Evolutionary conservation across 1,140 invertebrate species (phyloP).

Genomic region (Cephus cinctus): DNA sequence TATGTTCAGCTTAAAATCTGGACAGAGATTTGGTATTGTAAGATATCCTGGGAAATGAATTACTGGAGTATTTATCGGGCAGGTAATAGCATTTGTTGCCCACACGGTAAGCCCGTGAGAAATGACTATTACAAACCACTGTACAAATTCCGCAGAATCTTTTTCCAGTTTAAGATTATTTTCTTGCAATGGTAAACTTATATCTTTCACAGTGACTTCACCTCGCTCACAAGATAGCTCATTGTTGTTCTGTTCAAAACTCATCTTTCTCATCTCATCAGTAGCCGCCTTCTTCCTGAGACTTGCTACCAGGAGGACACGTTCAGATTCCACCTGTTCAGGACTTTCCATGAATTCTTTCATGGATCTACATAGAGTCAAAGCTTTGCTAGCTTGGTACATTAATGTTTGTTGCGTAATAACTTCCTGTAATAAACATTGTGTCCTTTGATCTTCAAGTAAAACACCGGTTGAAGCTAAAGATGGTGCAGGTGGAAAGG

Average conservation of each 20-base stretch:
- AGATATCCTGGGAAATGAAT: conserved; percentile 33
- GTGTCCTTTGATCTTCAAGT: conserved; percentile 18
- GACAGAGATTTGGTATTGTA: conserved; percentile 28
- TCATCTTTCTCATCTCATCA: conserved; percentile 31
- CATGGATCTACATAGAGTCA: conserved; percentile 42
- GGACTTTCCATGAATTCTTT: conserved; percentile 40
- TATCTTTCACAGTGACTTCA: conserved; percentile 21
- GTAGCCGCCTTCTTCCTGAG: conserved; percentile 31
- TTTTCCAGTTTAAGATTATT: conserved; percentile 6
- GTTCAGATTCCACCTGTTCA: conserved; percentile 52
- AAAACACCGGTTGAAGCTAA: too few relatives aligned
- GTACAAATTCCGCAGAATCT: conserved; percentile 17
- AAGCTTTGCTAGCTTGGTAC: conserved; percentile 49
- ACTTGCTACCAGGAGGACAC: conserved; percentile 45
- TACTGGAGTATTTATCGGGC: conserved; percentile 17
- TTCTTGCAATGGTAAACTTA: conserved; percentile 28
- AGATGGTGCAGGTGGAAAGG: too few relatives aligned
- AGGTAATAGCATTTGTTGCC: conserved; percentile 33
- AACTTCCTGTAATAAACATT: conserved; percentile 37
- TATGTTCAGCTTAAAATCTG: conserved; percentile 39
- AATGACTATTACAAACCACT: conserved; percentile 39
- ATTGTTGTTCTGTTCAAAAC: conserved; percentile 9
- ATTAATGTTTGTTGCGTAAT: conserved; percentile 46
- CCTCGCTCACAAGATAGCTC: conserved; percentile 8
- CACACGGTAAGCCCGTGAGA: conserved; percentile 33